These are phyloP conservation scores for Agrotis segetum DNA, from an alignment of 2,888 invertebrate genomes.

Conservation along the genomic window DNA sequence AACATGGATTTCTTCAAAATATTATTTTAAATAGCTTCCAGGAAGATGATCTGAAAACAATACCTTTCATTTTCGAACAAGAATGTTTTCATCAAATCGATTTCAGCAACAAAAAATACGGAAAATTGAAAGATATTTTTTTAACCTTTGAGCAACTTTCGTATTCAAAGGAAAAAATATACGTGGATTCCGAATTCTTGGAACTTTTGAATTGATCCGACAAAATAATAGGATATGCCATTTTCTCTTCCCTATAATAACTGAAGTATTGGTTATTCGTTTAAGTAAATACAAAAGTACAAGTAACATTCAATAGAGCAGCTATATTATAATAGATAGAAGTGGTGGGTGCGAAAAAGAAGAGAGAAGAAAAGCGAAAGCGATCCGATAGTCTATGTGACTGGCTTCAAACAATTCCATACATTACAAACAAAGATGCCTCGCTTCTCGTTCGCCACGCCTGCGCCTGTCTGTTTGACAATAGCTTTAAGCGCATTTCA, in stretches of 20 bases:
- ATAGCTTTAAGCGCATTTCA: too few species aligned
- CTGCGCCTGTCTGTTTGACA: neutral
- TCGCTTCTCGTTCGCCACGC: too few species aligned
- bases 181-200: neutral
- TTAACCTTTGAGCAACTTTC: slow-evolving; percentile 4
- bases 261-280: neutral
- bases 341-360: too few species aligned
- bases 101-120: neutral
- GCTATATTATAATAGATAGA: too few species aligned
- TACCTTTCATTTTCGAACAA: slow-evolving; percentile 13
- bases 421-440: too few species aligned
- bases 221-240: neutral
- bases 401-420: too few species aligned
- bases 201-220: neutral
- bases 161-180: slow-evolving; percentile 6
- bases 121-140: slow-evolving; percentile 16
- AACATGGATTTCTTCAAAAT: neutral
- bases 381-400: too few species aligned
- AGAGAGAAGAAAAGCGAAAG: too few species aligned
- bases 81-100: slow-evolving; percentile 14
- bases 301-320: too few species aligned
- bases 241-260: neutral
- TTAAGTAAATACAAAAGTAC: too few species aligned
- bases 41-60: slow-evolving; percentile 23
- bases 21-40: neutral